Base-by-base conservation (phyloP, 53 echinoderm and acorn worm species). In the Henricia sp. region DNA sequence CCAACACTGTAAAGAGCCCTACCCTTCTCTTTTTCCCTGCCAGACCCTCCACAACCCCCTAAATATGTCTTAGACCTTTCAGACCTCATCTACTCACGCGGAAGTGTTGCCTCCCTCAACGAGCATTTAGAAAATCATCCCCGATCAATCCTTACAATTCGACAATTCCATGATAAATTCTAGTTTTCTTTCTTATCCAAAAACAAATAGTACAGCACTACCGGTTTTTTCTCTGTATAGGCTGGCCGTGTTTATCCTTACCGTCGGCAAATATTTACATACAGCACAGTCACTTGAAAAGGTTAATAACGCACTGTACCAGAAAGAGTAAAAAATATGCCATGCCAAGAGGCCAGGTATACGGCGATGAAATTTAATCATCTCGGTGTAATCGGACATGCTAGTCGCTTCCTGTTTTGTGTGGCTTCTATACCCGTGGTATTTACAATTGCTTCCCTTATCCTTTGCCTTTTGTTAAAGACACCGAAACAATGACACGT, bases 181-280 rank as follows among this genome's bases (percentile, higher is more conserved):
- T 20, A n/a, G 54, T 33, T 73, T 73, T 14, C 29, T 23, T 11
- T 73, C 37, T 52, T 33, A 30, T 51, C 52, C 55, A 25, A 33
- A 36, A 38, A 28, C 67, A 67, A 67, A 38, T 67, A 67, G 38
- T n/a, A 37, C 67, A 3, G 13, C 67, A 51, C 13, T 0, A 35
- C 32, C 33, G n/a, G 71, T 50, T n/a, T 71, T 48, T n/a, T 71
- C 50, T 50, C 11, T 21, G 12, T 8, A 5, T 71, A 48, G 32
- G 52, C 73, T n/a, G 35, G 26, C 52, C 53, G 53, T 73, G 73
- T 73, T 73, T 52, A 73, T 54, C 52, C 36, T 52, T 32, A n/a
- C n/a, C 54, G 73, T 54, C 14, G 2, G 36, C 53, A 73, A 73
- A 73, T 73, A 73, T 73, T 73, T 52, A 73, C 73, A 51, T 12